Evolutionary conservation across 2,888 invertebrate genomes (phyloP).

Genomic region (Cataglyphis albicans): DNA sequence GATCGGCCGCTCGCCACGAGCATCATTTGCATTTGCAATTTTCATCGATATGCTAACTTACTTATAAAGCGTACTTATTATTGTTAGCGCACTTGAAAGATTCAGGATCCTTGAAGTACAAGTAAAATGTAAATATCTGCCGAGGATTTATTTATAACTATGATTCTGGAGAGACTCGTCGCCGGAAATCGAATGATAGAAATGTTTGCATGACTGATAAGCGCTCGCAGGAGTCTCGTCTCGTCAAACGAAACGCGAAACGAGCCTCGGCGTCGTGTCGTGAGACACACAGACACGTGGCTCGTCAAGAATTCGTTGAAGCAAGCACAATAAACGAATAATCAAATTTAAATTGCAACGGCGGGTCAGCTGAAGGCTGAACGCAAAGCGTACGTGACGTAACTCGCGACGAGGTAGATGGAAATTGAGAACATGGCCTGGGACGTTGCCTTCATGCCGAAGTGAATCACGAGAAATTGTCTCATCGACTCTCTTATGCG

Average conservation of each 20-base stretch:
- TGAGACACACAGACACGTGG: not conserved
- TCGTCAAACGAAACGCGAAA: not conserved
- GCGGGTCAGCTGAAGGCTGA: conserved; percentile 5
- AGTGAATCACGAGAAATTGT: not conserved
- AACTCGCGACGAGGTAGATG: conserved; percentile 1
- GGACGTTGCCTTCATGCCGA: conserved; percentile 3
- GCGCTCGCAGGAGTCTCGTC: not conserved
- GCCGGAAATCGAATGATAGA: not conserved
- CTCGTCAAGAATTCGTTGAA: not conserved
- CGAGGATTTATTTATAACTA: conserved; percentile 3
- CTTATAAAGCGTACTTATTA: not conserved
- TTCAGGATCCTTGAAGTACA: conserved; percentile 8
- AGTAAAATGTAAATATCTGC: not conserved
- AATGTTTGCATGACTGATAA: conserved; percentile 36
- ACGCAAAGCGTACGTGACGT: conserved; percentile 23
- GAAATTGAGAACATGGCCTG: conserved; percentile 18
- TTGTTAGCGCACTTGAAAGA: not conserved
- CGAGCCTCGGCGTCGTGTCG: not conserved
- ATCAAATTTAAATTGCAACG: conserved; percentile 45
- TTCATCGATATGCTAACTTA: conserved; percentile 6
- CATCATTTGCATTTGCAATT: conserved; percentile 38
- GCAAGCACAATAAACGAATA: conserved; percentile 26
- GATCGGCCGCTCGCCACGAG: conserved; percentile 3
- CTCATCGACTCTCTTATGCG: not conserved
- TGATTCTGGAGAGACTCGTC: not conserved